A percentile compares a stretch with the other conserved stretches of the same genome.
Evolutionary conservation across 2,888 invertebrate species (phyloP).

Genomic region (Synergus gifuensis): DNA sequence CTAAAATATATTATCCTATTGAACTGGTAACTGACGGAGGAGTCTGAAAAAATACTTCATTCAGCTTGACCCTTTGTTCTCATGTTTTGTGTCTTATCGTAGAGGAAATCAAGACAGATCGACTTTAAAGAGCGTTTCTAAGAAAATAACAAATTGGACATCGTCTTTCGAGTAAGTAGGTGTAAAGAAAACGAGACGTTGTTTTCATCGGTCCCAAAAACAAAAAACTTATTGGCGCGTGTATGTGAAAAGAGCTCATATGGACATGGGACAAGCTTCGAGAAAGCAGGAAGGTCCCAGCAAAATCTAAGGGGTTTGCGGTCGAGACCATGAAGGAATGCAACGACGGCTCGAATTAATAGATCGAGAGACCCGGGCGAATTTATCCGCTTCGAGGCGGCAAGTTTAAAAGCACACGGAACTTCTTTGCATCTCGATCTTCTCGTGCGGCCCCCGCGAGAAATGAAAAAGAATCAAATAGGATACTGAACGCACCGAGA

Average conservation of each 20-base stretch:
- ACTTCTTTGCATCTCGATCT: slow-evolving; percentile 73
- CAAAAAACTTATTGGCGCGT: neutral
- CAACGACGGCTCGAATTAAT: slow-evolving; percentile 75
- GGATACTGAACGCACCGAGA: neutral
- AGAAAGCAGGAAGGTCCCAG: slow-evolving; percentile 67
- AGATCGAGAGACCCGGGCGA: slow-evolving; percentile 75
- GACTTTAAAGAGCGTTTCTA: neutral
- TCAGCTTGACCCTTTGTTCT: neutral
- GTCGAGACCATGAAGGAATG: slow-evolving; percentile 72
- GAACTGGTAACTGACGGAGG: too few relatives aligned
- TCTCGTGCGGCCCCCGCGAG: slow-evolving; percentile 53
- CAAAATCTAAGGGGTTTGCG: slow-evolving; percentile 58
- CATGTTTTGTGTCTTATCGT: neutral
- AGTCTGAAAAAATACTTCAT: too few relatives aligned
- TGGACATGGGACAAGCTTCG: slow-evolving; percentile 56
- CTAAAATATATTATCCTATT: neutral
- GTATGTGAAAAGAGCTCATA: neutral
- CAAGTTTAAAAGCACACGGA: slow-evolving; percentile 72
- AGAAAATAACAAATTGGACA: neutral
- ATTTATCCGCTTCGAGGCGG: slow-evolving; percentile 75
- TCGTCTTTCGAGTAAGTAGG: neutral
- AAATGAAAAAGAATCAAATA: neutral
- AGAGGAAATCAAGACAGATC: neutral
- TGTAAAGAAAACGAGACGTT: neutral
- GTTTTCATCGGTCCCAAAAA: neutral